phyloP scores from a whole-genome alignment of 2,113 vertebrate species.

The Tragulus kanchil region DNA sequence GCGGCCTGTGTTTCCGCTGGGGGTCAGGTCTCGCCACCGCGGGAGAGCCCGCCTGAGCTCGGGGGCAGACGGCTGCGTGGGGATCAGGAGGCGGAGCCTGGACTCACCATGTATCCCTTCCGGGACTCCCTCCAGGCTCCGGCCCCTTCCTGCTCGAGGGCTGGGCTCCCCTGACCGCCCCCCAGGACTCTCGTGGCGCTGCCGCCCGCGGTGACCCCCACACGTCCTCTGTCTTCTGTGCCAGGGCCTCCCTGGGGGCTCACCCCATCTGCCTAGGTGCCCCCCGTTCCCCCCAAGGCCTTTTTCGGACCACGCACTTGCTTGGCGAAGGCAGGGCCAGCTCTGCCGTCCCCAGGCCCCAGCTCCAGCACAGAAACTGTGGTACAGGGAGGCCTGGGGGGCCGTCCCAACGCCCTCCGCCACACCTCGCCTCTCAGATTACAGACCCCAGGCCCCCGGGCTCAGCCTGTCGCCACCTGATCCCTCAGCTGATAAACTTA shows the following conservation, averaged over 20 bases:
- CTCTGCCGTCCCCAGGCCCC: background rate
- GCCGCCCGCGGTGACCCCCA: accelerated
- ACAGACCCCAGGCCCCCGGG: background rate
- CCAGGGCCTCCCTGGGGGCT: background rate
- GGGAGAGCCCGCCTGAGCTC: background rate
- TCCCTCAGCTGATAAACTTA: background rate
- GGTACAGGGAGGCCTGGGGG: accelerated
- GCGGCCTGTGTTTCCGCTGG: background rate
- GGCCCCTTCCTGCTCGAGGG: background rate
- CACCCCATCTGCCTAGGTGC: background rate
- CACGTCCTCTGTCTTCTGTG: accelerated
- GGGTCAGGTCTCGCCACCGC: background rate
- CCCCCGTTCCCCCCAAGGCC: accelerated
- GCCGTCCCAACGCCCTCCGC: background rate
- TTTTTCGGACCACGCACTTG: background rate
- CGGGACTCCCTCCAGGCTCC: accelerated
- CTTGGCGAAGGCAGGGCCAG: accelerated
- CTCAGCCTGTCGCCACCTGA: background rate
- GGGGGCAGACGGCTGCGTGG: accelerated
- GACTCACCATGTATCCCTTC: accelerated
- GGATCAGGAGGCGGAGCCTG: accelerated
- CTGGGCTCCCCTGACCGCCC: background rate
- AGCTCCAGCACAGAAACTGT: no score
- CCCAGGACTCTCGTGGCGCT: background rate
- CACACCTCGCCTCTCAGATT: background rate